Evolutionary conservation across 2,888 invertebrate genomes (phyloP).

Genomic region (Cephus rjabovi): DNA sequence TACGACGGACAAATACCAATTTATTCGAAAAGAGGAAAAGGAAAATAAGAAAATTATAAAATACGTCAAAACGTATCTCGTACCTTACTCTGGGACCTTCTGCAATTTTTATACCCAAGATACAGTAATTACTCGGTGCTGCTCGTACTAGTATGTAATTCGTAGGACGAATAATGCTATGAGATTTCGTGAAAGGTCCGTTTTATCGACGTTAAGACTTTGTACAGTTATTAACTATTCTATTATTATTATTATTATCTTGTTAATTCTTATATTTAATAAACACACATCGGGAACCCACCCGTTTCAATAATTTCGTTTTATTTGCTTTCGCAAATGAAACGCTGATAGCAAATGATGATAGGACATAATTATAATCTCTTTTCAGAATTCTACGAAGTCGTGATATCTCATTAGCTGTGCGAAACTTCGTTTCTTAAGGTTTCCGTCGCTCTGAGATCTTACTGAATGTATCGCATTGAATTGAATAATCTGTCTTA

Average conservation of each 20-base stretch:
- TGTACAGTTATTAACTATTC: conserved; percentile 36
- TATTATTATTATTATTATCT: conserved; percentile 21
- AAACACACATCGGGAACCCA: conserved; percentile 29
- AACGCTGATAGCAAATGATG: not conserved
- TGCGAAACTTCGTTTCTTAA: not conserved
- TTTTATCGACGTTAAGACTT: conserved; percentile 14
- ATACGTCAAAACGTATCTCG: not conserved
- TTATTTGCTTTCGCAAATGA: not conserved
- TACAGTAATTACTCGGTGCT: not conserved
- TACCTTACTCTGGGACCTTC: not conserved
- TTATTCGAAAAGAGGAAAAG: not conserved
- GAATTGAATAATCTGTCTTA: conserved; percentile 51
- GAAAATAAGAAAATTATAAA: not conserved
- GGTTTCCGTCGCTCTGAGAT: conserved; percentile 9
- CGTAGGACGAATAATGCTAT: not conserved
- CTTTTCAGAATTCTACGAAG: not conserved
- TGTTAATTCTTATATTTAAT: conserved; percentile 55
- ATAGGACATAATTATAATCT: not conserved
- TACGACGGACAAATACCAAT: not conserved
- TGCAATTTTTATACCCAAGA: not conserved
- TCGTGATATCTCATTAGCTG: conserved; percentile 15
- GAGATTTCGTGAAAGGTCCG: not conserved
- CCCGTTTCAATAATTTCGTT: conserved; percentile 13
- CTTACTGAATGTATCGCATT: conserved; percentile 22
- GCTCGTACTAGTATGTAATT: not conserved